Evolutionary conservation across 2,797 vertebrate genomes (phyloP), one percentile per base, ranked within the genome.

Genomic region (Betta splendens): DNA sequence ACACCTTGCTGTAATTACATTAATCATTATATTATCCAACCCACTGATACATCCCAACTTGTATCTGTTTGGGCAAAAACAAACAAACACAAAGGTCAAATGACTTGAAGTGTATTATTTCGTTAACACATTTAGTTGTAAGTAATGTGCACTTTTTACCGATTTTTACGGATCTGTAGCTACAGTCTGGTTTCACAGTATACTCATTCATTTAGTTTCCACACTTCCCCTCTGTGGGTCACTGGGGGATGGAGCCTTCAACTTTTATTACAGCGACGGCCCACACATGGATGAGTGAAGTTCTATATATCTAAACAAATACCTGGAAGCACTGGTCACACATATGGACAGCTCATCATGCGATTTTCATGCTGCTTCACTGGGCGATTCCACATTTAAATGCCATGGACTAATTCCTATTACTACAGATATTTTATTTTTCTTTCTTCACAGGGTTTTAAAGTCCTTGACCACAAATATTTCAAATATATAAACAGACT

Each of bases 141-240:
- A 23, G 3, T 48, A 10, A 18, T n/a, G n/a, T n/a, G n/a, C 29
- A 71, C 46, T 50, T n/a, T n/a, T n/a, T n/a, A n/a, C n/a, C n/a
- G n/a, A n/a, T n/a, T n/a, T n/a, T n/a, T n/a, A n/a, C n/a, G n/a
- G 44, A 64, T 52, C 20, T 49, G 4, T 33, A 32, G 38, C 20
- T 59, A 16, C 31, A 64, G n/a, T n/a, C 50, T 64, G 26, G 32
- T 42, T 39, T 62, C 33, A 53, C 64, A 72, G 49, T 47, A n/a
- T n/a, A 64, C 61, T 71, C 54, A 38, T 48, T 71, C 32, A 73
- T 62, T 69, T 21, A 48, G 72, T 82, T 79, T 75, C 70, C 57
- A 73, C 59, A 60, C 57, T 65, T 7, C 9, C 55, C 44, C 16
- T n/a, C 48, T 66, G 16, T 10, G 51, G 43, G 36, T 80, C 61